Conservation (phyloP, 1,140 invertebrate genomes). For the Spodoptera litura region DNA sequence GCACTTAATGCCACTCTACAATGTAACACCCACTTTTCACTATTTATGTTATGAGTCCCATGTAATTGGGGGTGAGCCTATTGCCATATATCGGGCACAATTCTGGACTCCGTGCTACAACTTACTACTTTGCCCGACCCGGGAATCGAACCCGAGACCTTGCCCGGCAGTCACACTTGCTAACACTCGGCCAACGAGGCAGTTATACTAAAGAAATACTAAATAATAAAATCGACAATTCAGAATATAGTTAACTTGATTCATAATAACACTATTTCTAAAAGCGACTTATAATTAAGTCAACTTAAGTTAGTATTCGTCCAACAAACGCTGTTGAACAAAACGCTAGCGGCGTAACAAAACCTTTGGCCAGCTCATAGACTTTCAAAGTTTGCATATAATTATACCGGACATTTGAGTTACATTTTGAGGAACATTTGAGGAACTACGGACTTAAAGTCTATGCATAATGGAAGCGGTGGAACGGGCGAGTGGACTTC, state of each 20-base stretch:
- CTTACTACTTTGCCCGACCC: too few relatives aligned
- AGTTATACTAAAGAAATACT: too few relatives aligned
- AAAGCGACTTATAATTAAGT: constrained; percentile 18
- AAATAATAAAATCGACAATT: not conserved
- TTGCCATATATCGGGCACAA: too few relatives aligned
- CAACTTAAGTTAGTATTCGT: not conserved
- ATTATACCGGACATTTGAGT: constrained; percentile 38
- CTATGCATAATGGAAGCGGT: constrained; percentile 22
- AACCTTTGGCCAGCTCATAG: constrained; percentile 32
- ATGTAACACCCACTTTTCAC: too few relatives aligned
- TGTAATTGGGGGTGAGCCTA: too few relatives aligned
- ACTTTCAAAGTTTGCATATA: constrained; percentile 38
- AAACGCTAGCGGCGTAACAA: constrained; percentile 1
- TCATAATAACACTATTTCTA: not conserved
- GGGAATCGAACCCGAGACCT: too few relatives aligned
- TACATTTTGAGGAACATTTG: constrained; percentile 29
- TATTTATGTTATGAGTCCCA: too few relatives aligned
- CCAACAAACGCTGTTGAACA: not conserved
- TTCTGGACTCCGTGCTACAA: too few relatives aligned
- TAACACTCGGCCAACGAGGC: too few relatives aligned
- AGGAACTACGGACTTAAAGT: constrained; percentile 1
- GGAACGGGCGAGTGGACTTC: not conserved
- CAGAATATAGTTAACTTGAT: not conserved
- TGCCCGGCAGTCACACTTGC: too few relatives aligned
- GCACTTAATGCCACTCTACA: too few relatives aligned